These are phyloP conservation scores for Notodonta dromedarius DNA, from an alignment of 2,888 invertebrate genomes.

Conservation along the genomic window DNA sequence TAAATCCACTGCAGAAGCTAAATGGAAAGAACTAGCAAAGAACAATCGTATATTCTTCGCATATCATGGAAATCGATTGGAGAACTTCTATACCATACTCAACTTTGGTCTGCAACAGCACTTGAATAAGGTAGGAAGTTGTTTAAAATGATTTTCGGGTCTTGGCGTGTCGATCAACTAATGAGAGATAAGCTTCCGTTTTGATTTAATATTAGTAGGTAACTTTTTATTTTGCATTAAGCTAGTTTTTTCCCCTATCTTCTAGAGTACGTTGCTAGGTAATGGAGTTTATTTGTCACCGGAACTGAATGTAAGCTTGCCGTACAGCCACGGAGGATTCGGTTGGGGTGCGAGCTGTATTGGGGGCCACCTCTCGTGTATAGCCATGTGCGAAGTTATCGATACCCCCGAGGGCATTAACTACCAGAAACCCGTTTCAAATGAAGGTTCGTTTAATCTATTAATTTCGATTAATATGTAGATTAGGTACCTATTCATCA, in stretches of 20 bases:
- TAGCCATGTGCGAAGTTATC: conserved; percentile 92
- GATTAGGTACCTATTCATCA: too few relatives aligned
- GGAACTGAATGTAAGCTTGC: conserved; percentile 88
- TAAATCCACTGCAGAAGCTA: conserved; percentile 82
- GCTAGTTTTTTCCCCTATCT: conserved; percentile 1
- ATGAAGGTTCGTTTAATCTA: conserved; percentile 59
- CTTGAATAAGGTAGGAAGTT: conserved; percentile 66
- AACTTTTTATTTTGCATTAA: not conserved
- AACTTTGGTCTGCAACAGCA: conserved; percentile 91
- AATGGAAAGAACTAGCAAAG: conserved; percentile 84
- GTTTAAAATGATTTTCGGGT: too few relatives aligned
- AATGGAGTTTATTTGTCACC: conserved; percentile 90
- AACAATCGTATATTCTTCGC: conserved; percentile 86
- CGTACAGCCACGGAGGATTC: conserved; percentile 89
- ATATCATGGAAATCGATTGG: conserved; percentile 92
- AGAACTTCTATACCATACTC: conserved; percentile 92
- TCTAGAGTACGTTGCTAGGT: conserved; percentile 86
- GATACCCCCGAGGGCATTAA: conserved; percentile 87
- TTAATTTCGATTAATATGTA: not conserved
- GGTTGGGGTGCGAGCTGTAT: conserved; percentile 91
- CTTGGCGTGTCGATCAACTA: too few relatives aligned
- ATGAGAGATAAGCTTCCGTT: too few relatives aligned
- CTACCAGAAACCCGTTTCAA: conserved; percentile 74
- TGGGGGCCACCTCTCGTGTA: conserved; percentile 90
- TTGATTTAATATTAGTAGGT: too few relatives aligned